These are phyloP conservation scores for Sebastes hopkinsi DNA, from an alignment of 2,797 vertebrate species.

Conservation along the genomic window DNA sequence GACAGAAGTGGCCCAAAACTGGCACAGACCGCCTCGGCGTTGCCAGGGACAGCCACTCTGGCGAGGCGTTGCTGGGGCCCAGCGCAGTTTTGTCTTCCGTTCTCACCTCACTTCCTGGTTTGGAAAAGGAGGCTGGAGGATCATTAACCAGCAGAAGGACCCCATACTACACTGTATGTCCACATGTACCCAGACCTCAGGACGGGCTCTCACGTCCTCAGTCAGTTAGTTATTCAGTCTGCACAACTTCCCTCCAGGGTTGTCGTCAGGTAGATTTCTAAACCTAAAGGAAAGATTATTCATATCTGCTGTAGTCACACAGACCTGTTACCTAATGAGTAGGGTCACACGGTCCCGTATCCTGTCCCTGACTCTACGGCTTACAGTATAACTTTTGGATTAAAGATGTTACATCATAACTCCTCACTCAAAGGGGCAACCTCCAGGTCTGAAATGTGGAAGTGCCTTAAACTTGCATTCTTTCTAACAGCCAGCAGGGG, in stretches of 20 bases:
- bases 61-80: slow-evolving; percentile 72
- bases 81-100: slow-evolving; percentile 71
- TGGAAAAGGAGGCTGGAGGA: slow-evolving; percentile 50
- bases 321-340: not conserved
- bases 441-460: too few relatives aligned
- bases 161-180: slow-evolving; percentile 17
- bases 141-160: slow-evolving; percentile 60
- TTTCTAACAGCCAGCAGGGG: too few relatives aligned
- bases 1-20: slow-evolving; percentile 82
- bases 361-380: not conserved
- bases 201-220: not conserved
- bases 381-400: slow-evolving; percentile 19
- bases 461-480: too few relatives aligned
- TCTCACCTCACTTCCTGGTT: slow-evolving; percentile 82
- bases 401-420: not conserved
- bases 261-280: not conserved
- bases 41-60: slow-evolving; percentile 81
- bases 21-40: slow-evolving; percentile 75
- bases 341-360: not conserved
- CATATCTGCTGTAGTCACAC: slow-evolving; percentile 7
- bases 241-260: not conserved
- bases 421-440: not conserved
- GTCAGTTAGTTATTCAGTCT: slow-evolving; percentile 17
- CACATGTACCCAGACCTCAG: not conserved
- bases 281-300: slow-evolving; percentile 16